Conservation (phyloP, 1,140 invertebrate genomes). For the Akabosia matsudoensis region DNA sequence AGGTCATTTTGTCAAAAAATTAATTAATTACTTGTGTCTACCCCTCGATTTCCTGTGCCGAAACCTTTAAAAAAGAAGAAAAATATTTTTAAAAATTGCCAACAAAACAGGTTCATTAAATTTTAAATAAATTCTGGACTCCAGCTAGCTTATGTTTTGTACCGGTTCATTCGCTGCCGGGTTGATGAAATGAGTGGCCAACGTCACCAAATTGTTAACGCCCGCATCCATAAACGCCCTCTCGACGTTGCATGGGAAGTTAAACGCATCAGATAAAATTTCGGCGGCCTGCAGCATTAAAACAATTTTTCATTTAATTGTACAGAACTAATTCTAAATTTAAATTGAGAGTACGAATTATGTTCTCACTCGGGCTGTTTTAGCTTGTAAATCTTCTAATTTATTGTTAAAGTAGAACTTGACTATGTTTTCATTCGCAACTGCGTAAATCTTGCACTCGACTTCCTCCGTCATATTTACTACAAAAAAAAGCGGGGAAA, state of each 20-base stretch:
- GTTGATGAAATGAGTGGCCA: conserved; percentile 39
- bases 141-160: too few species aligned
- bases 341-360: not conserved
- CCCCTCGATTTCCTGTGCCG: not conserved
- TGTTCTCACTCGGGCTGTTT: not conserved
- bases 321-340: not conserved
- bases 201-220: not conserved
- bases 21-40: not conserved
- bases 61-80: not conserved
- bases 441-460: not conserved
- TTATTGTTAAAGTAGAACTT: conserved; percentile 14
- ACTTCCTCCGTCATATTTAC: not conserved
- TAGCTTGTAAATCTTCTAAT: not conserved
- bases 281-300: conserved; percentile 23
- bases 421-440: conserved; percentile 1
- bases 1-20: not conserved
- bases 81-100: not conserved
- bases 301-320: conserved; percentile 19
- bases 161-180: conserved; percentile 6
- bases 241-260: conserved; percentile 4
- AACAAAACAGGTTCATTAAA: conserved; percentile 18
- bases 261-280: conserved; percentile 22
- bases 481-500: not conserved
- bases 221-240: not conserved
- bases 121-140: too few species aligned